These are phyloP conservation scores for Microctenopoma stevenorrisi DNA, from an alignment of 2,797 vertebrate genomes.

Conservation along the genomic window DNA sequence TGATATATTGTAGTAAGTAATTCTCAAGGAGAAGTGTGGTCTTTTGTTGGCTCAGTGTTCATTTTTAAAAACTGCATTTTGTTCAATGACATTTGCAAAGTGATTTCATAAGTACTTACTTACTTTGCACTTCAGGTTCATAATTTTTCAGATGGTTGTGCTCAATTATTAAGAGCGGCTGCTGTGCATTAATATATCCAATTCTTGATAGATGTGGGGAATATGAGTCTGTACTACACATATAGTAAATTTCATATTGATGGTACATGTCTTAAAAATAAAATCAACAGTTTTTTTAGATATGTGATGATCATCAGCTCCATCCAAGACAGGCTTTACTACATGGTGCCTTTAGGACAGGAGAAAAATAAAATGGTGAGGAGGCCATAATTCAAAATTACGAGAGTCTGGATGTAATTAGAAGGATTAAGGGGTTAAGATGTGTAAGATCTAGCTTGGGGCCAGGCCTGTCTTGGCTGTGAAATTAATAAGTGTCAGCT, in stretches of 20 bases:
- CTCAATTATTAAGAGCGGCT: too few relatives aligned
- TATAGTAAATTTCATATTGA: background rate
- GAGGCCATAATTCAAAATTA: too few relatives aligned
- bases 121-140: background rate
- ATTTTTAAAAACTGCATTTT: background rate
- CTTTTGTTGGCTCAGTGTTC: slow-evolving; percentile 6
- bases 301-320: too few relatives aligned
- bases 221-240: background rate
- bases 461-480: too few relatives aligned
- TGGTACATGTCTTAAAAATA: background rate
- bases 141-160: background rate
- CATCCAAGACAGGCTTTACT: too few relatives aligned
- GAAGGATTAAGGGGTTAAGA: too few relatives aligned
- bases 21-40: background rate
- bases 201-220: background rate
- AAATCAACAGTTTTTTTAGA: background rate
- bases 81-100: background rate
- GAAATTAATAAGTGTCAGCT: too few relatives aligned
- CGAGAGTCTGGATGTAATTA: too few relatives aligned
- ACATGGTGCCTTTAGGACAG: too few relatives aligned
- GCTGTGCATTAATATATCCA: background rate
- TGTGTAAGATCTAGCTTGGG: too few relatives aligned
- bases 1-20: background rate
- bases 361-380: too few relatives aligned
- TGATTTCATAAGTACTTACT: slow-evolving; percentile 13